phyloP scores from a whole-genome alignment of 2,113 vertebrate genomes.

The Protobothrops flavoviridis region DNA sequence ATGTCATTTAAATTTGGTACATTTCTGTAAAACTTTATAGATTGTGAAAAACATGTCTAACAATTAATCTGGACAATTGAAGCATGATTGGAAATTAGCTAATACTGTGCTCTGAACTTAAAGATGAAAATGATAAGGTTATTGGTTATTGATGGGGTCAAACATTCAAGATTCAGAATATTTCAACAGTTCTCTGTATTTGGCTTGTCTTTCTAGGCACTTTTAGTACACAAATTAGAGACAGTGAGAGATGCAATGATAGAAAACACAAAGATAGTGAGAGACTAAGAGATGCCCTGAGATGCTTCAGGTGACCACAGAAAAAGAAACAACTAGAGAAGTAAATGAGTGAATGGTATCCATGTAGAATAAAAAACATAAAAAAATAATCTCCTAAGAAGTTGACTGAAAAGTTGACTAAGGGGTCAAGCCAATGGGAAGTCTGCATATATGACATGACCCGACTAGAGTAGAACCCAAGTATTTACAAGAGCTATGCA shows the following conservation, averaged over 20 bases:
- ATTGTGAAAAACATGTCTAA: not conserved
- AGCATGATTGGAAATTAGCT: not conserved
- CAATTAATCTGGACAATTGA: not conserved
- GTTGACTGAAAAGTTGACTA: not conserved
- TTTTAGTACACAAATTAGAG: not conserved
- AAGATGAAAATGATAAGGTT: not conserved
- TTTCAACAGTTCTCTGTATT: not conserved
- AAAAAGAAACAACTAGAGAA: not conserved
- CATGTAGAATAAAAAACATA: not conserved
- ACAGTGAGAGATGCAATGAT: not conserved
- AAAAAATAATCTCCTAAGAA: not conserved
- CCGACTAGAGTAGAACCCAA: not conserved
- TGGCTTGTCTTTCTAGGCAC: not conserved
- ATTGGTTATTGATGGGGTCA: not conserved
- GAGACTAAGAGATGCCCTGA: not conserved
- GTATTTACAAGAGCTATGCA: not conserved
- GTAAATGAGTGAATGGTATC: not conserved
- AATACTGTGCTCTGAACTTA: not conserved
- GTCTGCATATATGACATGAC: not conserved
- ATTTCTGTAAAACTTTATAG: not conserved
- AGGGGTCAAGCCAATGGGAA: not conserved
- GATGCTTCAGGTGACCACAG: not conserved
- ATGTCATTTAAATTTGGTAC: not conserved
- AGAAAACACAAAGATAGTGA: not conserved
- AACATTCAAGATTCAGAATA: not conserved